These are phyloP conservation scores for Pycnonotus jocosus DNA, from an alignment of 2,113 vertebrate species.

Conservation along the genomic window DNA sequence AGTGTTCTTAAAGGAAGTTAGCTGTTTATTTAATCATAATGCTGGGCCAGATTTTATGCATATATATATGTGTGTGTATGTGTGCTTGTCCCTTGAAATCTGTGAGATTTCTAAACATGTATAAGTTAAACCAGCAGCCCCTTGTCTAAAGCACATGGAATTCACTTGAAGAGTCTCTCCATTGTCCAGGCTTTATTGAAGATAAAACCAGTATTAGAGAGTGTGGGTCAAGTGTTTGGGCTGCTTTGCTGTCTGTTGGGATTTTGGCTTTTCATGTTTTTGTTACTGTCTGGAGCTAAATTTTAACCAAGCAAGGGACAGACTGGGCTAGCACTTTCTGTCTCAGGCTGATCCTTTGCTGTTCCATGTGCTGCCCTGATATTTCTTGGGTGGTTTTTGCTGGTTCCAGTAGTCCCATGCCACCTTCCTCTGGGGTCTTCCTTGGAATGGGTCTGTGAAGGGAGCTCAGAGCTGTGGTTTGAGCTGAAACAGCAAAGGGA, in stretches of 20 bases:
- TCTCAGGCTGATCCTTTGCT: background rate
- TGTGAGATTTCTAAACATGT: background rate
- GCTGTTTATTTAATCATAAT: background rate
- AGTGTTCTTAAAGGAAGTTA: background rate
- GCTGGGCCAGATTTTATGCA: background rate
- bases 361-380: background rate
- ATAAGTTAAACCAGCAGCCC: background rate
- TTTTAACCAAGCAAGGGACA: background rate
- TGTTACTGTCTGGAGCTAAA: background rate
- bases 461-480: background rate
- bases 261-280: background rate
- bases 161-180: background rate
- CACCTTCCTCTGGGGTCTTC: background rate
- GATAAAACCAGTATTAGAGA: background rate
- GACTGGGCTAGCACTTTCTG: too few relatives aligned
- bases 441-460: accelerated
- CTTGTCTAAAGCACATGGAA: background rate
- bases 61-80: background rate
- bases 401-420: background rate
- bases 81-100: background rate
- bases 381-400: background rate
- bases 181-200: background rate
- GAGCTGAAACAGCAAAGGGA: background rate
- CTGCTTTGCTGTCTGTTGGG: background rate
- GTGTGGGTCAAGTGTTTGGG: background rate